Evolutionary conservation across 1,140 invertebrate genomes (phyloP).

Genomic region (Heterodera schachtii): DNA sequence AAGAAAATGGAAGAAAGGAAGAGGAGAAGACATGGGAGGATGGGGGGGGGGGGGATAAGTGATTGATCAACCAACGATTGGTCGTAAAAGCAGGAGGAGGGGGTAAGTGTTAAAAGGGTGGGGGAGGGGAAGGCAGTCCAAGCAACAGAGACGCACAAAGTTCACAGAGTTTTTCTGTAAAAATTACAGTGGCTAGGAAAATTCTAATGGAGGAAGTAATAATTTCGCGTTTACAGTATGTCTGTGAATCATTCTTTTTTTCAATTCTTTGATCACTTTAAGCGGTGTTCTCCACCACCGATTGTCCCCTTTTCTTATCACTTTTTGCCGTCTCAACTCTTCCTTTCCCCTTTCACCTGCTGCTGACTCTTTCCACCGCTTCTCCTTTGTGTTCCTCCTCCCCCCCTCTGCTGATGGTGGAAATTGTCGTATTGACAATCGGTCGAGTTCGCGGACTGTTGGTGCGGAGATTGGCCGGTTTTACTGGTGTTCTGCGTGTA

Average conservation of each 20-base stretch:
- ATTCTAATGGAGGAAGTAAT: too few species aligned
- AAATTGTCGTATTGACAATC: background rate
- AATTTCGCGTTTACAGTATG: too few species aligned
- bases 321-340: too few species aligned
- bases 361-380: background rate
- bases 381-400: background rate
- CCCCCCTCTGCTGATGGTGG: background rate
- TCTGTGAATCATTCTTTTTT: background rate
- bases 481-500: background rate
- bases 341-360: background rate
- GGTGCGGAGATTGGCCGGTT: background rate
- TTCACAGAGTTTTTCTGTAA: background rate
- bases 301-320: background rate
- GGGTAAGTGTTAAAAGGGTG: background rate
- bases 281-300: background rate
- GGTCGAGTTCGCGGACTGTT: background rate
- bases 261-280: background rate
- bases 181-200: too few species aligned
- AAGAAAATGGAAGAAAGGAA: background rate
- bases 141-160: background rate
- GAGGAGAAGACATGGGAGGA: background rate
- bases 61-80: background rate
- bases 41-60: background rate
- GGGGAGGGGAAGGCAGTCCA: too few species aligned
- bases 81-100: background rate